Evolutionary conservation across 2,888 invertebrate species (phyloP), one percentile per base, ranked within the genome.

Genomic region (Nemotelus pantherinus): DNA sequence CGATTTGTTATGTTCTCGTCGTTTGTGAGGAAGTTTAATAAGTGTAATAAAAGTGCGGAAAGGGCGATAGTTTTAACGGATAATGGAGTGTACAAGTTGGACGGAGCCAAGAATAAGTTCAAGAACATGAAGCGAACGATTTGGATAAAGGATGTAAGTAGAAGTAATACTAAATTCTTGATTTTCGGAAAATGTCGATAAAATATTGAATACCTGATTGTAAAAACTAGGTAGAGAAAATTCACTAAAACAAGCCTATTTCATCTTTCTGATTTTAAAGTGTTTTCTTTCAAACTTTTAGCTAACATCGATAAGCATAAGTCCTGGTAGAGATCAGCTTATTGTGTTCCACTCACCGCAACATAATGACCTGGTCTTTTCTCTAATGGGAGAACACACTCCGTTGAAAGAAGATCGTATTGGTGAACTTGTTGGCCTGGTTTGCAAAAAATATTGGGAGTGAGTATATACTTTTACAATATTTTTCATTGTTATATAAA

Each of bases 61-160:
- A 90, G 98, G 77, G 95, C 95, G n/a, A 88, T 98, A 80, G 90
- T 97, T 48, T 88, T 98, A 80, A 97, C 97, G 0, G 96, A 97
- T 81, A 89, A 90, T 43, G 91, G 91, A 50, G 91, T 98, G 81
- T 97, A 93, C 88, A 98, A 98, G 85, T 88, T 98, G 82, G 97
- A 98, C 83, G 91, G 92, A 2, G 84, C 85, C 41, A 87, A 87
- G 88, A 88, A 91, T 82, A 96, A 94, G 83, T 98, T 96, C 87
- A 95, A 94, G 84, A 92, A 93, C 65, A 92, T 98, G 90, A 95
- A 93, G 85, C 93, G 94, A 82, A 94, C 94, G n/a, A 93, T 94
- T 82, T 90, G 91, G 3, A 92, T 96, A 77, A 90, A 91, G 75
- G 94, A 95, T 88, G 93, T 93, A 82, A 85, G 84, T 71, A 48